Evolutionary conservation across 1,140 invertebrate species (phyloP), one percentile per base, ranked within the genome.

Genomic region (Penaeus japonicus): DNA sequence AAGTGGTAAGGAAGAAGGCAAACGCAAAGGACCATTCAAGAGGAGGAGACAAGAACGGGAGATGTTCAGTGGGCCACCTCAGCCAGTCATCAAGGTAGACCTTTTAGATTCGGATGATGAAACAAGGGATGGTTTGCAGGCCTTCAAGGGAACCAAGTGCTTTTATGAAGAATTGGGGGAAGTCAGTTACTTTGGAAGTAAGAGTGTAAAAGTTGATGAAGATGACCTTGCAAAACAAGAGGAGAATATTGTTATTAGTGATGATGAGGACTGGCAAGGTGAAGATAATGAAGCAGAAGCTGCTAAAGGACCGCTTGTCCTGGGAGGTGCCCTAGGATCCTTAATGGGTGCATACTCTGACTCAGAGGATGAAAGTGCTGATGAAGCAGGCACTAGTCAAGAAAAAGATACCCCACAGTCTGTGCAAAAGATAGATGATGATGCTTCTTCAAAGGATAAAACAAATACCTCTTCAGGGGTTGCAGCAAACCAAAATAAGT

Each of bases 291-390:
- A 77, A 15, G 62, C 15, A 27, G 62, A 73, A 12, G 47, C 5
- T 27, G 65, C 22, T 57, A 39, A 30, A 22, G 55, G 54, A 35
- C 12, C 1, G n/a, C 53, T 80, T 5, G 54, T 86, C 17, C 65
- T 89, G 17, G 84, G 84, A 57, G 84, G 84, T 86, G 89, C 89
- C 24, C 47, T 89, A 32, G 89, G 89, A n/a, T 83, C 79, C 12
- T 73, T 89, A 35, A 89, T 89, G 84, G 89, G 78, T 57, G 79
- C 89, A 24, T 89, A 89, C n/a, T 88, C 87, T 59, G 87, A 83
- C 35, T 88, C 87, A 55, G 87, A 84, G 59, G 87, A 78, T 18
- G 87, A 88, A 24, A 27, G 27, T n/a, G 27, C n/a, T 47, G 30
- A n/a, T 22, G 39, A 73, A 70, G 47, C 75, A 75, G 24, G 4